These are phyloP conservation scores for Melopsittacus undulatus DNA, from an alignment of 2,797 vertebrate genomes.

Conservation along the genomic window DNA sequence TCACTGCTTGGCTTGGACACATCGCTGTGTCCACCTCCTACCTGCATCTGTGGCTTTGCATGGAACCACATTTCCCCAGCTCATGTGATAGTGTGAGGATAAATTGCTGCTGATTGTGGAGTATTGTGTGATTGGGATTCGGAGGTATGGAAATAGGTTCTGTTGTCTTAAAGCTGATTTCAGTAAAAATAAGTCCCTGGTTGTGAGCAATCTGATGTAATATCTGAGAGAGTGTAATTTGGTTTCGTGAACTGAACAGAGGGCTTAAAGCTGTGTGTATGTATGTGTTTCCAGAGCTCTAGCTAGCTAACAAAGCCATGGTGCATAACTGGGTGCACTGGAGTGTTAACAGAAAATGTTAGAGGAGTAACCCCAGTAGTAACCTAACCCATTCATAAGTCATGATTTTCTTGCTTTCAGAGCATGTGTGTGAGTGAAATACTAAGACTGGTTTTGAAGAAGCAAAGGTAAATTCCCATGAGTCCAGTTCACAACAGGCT, in stretches of 20 bases:
- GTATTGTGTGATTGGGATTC: neutral
- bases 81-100: rapidly evolving
- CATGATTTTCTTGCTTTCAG: neutral
- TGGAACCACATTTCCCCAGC: neutral
- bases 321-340: neutral
- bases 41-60: neutral
- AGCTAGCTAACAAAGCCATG: rapidly evolving
- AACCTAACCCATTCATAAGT: neutral
- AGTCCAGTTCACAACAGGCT: neutral
- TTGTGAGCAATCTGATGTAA: neutral
- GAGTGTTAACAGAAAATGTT: neutral
- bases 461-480: neutral
- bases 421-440: neutral
- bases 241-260: neutral
- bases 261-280: neutral
- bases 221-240: neutral
- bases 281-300: neutral
- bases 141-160: neutral
- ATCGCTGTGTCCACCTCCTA: neutral
- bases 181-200: neutral
- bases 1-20: neutral
- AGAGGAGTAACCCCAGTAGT: neutral
- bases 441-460: neutral
- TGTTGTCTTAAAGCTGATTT: neutral
- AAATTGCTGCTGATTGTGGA: neutral